Conservation (phyloP, 2,888 invertebrate genomes). For the Epinotia demarniana region DNA sequence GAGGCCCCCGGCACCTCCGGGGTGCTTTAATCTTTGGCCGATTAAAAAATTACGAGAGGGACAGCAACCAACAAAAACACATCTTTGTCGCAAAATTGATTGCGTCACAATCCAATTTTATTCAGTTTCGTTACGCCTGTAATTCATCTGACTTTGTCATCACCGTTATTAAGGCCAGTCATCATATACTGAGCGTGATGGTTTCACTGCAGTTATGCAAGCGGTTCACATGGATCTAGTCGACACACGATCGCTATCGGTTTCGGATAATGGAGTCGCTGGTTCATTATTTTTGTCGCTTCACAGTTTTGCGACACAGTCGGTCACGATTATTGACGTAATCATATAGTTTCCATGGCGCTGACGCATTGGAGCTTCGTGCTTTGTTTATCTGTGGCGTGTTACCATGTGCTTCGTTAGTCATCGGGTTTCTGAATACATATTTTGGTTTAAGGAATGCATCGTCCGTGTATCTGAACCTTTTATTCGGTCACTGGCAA, state of each 20-base stretch:
- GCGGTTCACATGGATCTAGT: conserved; percentile 58
- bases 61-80: too few species aligned
- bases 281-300: conserved; percentile 71
- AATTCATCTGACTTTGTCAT: neutral
- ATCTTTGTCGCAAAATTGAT: neutral
- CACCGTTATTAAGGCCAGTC: neutral
- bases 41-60: too few species aligned
- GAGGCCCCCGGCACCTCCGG: too few species aligned
- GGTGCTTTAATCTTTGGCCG: too few species aligned
- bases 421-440: conserved; percentile 27
- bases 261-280: conserved; percentile 62
- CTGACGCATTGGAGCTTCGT: conserved; percentile 59
- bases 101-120: neutral
- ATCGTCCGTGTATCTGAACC: neutral
- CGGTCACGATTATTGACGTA: conserved; percentile 71
- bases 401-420: conserved; percentile 47
- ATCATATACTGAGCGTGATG: conserved; percentile 13
- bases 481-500: conserved; percentile 3
- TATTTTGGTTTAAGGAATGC: conserved; percentile 20
- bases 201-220: conserved; percentile 69
- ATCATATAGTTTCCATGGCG: conserved; percentile 65
- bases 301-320: conserved; percentile 62
- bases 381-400: conserved; percentile 48
- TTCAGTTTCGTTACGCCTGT: neutral
- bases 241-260: conserved; percentile 63